phyloP scores from a whole-genome alignment of 2,888 invertebrate species.

The Pseudanteris insignis region DNA sequence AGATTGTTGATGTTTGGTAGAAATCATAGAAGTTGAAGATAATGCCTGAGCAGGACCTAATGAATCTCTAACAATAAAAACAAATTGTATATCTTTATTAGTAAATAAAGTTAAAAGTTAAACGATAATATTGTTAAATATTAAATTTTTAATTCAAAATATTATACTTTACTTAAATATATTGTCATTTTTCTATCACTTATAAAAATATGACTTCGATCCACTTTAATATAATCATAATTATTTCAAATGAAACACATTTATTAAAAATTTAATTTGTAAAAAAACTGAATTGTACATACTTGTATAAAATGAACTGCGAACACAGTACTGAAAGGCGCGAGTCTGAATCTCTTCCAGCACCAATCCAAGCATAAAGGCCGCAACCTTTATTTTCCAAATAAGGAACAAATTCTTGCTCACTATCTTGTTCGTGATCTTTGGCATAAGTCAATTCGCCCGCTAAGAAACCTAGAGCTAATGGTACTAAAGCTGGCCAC shows the following conservation, averaged over 20 bases:
- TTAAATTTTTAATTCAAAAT: no score
- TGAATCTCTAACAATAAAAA: slow-evolving; percentile 52
- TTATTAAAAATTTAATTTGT: no score
- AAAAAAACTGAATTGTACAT: no score
- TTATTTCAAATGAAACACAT: no score
- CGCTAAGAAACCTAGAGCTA: slow-evolving; percentile 61
- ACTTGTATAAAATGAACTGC: slow-evolving; percentile 78
- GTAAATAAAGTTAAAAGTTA: no score
- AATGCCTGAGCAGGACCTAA: slow-evolving; percentile 52
- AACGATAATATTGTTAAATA: no score
- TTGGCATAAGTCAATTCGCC: slow-evolving; percentile 60
- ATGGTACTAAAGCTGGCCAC: slow-evolving; percentile 61
- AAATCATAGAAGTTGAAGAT: slow-evolving; percentile 29
- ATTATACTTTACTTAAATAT: no score
- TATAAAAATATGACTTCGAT: no score
- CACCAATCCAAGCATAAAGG: slow-evolving; percentile 92
- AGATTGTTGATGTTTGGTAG: slow-evolving; percentile 45
- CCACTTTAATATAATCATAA: slow-evolving; percentile 3
- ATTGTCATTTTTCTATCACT: no score
- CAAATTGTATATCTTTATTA: no score
- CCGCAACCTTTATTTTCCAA: slow-evolving; percentile 64
- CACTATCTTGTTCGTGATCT: slow-evolving; percentile 56
- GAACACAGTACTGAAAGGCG: slow-evolving; percentile 79
- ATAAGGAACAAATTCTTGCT: slow-evolving; percentile 63
- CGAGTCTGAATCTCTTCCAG: slow-evolving; percentile 88